Conservation (phyloP, 2,888 invertebrate species). For the Tetranychus piercei region DNA sequence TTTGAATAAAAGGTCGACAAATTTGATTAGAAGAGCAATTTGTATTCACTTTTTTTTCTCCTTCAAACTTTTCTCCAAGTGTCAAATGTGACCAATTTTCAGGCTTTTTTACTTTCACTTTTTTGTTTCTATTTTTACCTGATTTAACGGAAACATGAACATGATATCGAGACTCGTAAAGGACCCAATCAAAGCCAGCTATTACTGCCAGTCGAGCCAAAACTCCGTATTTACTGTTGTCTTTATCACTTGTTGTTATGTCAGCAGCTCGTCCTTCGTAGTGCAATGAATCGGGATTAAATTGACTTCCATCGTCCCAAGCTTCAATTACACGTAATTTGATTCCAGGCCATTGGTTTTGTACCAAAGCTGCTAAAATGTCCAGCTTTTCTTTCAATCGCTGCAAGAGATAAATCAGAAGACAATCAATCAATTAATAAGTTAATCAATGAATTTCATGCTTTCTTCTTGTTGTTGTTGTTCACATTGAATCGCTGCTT, state of each 20-base stretch:
- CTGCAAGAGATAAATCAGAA: slow-evolving; percentile 40
- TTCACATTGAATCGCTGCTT: no score
- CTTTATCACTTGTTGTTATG: slow-evolving; percentile 80
- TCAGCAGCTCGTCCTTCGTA: slow-evolving; percentile 93
- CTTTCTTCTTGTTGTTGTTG: no score
- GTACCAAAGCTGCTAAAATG: slow-evolving; percentile 79
- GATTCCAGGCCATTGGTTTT: slow-evolving; percentile 96
- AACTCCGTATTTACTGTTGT: slow-evolving; percentile 84
- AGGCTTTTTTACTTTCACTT: neutral
- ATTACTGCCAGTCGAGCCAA: slow-evolving; percentile 82
- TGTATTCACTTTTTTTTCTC: neutral
- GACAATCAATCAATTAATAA: slow-evolving; percentile 6
- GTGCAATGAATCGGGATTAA: slow-evolving; percentile 64
- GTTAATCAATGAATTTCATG: neutral
- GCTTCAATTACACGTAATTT: slow-evolving; percentile 78
- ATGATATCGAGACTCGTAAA: slow-evolving; percentile 79
- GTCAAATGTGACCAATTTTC: neutral
- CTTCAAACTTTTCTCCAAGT: neutral
- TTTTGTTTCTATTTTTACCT: slow-evolving; percentile 42
- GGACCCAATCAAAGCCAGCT: slow-evolving; percentile 97
- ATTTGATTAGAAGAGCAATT: neutral
- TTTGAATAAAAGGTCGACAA: neutral
- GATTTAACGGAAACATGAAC: slow-evolving; percentile 95
- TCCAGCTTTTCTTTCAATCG: slow-evolving; percentile 87
- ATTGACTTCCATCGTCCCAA: slow-evolving; percentile 70